A percentile compares a stretch with the other conserved stretches of the same genome.
Conservation (phyloP, 2,888 invertebrate species). For the Cancer borealis region DNA sequence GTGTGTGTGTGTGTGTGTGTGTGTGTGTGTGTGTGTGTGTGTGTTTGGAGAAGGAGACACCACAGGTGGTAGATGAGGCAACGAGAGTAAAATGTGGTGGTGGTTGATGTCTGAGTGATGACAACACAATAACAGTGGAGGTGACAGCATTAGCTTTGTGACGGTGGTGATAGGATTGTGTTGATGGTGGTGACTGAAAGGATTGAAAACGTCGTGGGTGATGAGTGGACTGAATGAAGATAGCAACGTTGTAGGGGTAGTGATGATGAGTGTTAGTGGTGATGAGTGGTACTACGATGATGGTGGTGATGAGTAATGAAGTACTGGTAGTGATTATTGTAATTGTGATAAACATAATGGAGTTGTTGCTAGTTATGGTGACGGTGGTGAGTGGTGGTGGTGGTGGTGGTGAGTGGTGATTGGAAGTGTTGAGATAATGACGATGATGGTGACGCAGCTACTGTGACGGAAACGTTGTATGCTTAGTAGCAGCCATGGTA, state of each 20-base stretch:
- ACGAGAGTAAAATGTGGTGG: not conserved
- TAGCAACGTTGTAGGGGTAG: too few species aligned
- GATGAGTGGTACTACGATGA: not conserved
- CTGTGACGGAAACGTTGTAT: not conserved
- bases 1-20: slow-evolving; percentile 37
- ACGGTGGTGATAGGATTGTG: not conserved
- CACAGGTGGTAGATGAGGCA: not conserved
- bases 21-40: slow-evolving; percentile 37
- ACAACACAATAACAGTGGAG: not conserved
- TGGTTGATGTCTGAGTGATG: not conserved
- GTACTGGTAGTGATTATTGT: not conserved
- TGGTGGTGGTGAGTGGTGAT: not conserved
- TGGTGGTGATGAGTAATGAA: slow-evolving; percentile 25
- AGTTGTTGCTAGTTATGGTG: not conserved
- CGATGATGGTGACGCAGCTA: not conserved
- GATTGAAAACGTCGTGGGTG: too few species aligned
- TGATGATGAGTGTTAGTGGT: not conserved
- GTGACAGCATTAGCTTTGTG: slow-evolving; percentile 10
- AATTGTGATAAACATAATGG: not conserved
- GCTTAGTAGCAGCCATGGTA: too few species aligned
- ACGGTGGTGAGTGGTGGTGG: not conserved
- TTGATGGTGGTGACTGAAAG: not conserved
- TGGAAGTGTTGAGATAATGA: not conserved
- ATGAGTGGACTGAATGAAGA: too few species aligned
- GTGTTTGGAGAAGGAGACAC: not conserved